These are phyloP conservation scores for Brachionus calyciflorus DNA, from an alignment of 1,140 invertebrate species.

Conservation along the genomic window DNA sequence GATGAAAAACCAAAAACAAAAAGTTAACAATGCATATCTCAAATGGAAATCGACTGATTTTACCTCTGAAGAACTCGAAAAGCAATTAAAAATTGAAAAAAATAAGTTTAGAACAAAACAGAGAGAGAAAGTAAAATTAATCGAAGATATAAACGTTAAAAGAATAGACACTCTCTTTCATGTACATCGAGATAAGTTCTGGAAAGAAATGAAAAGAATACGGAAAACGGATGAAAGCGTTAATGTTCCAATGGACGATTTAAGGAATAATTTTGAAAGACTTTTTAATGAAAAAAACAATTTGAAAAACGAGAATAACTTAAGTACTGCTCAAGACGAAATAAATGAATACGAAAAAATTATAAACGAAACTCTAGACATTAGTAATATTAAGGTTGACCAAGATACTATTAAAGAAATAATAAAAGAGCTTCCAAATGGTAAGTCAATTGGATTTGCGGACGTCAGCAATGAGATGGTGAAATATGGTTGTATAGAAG, in stretches of 20 bases:
- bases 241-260: neutral
- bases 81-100: neutral
- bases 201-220: neutral
- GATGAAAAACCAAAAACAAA: neutral
- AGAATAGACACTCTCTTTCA: neutral
- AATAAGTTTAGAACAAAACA: neutral
- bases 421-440: neutral
- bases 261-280: neutral
- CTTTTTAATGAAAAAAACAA: neutral
- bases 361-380: neutral
- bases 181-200: neutral
- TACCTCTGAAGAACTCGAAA: neutral
- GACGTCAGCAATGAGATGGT: no score
- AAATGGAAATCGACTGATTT: neutral
- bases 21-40: neutral
- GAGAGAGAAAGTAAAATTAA: neutral
- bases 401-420: constrained; percentile 18
- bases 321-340: neutral
- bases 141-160: neutral
- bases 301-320: neutral
- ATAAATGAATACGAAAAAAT: neutral
- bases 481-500: no score
- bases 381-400: neutral
- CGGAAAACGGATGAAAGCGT: neutral
- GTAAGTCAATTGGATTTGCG: no score